Base-by-base conservation (phyloP, 37 sponge, comb jelly and placozoan genomes). In the Spongia lamella region DNA sequence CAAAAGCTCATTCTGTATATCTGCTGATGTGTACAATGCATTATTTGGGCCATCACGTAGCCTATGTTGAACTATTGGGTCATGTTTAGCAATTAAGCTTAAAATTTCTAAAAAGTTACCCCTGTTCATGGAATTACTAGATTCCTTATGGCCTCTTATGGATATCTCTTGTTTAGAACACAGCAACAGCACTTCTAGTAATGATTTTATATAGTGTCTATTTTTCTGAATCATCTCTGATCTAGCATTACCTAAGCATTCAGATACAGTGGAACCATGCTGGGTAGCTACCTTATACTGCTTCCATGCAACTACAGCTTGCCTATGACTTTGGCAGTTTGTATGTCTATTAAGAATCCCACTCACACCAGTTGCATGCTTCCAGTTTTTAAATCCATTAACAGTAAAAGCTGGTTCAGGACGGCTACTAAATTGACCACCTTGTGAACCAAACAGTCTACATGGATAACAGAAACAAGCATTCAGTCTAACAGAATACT, bases 11-110 rank as follows among this genome's bases (percentile, higher is more conserved):
- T 87, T 81, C 78, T 76, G 88, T 61, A 85, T 85, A 34, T 70
- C 86, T 72, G 79, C 73, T 57, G 87, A 86, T 11, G 81, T 86
- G 63, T 86, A 86, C 26, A 47, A 79, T 54, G 86, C 86, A 79
- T 86, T 79, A 66, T 57, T 56, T 65, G 86, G 80, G 21, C 75
- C 80, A 33, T 56, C 19, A 5, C 24, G 25, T 2, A 79, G 40
- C 36, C 61, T 20, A 20, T 79, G 19, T 26, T 51, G 26, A 17
- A 79, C 66, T 56, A 79, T 54, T 68, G 69, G 69, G 34, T 80
- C 81, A 80, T 80, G 81, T 14, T 72, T 70, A 17, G 62, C 75
- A 65, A 86, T 36, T 22, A 79, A 54, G 58, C 69, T 35, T 43
- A 87, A 50, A 50, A 86, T 69, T 56, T 80, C 81, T 56, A 54